Evolutionary conservation across 2,888 invertebrate species (phyloP).

Genomic region (Lasius platythorax): DNA sequence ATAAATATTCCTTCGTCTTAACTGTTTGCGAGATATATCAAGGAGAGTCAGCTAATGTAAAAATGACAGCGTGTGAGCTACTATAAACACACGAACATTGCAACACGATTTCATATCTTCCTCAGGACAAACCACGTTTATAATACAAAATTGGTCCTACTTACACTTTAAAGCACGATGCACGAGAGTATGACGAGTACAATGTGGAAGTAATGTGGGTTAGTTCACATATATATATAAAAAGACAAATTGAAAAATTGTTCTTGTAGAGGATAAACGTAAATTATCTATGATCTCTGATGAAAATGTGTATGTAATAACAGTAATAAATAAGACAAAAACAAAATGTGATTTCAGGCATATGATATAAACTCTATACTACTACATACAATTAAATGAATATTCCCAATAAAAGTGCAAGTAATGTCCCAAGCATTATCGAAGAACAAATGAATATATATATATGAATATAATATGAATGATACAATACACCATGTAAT

Average conservation of each 20-base stretch:
- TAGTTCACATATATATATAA: background rate
- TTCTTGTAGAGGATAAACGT: background rate
- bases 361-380: background rate
- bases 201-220: constrained; percentile 21
- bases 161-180: constrained; percentile 34
- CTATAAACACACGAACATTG: constrained; percentile 4
- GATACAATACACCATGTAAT: constrained; percentile 16
- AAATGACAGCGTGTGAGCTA: background rate
- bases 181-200: background rate
- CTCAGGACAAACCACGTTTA: background rate
- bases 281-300: constrained; percentile 1
- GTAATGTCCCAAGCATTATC: constrained; percentile 67
- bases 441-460: constrained; percentile 31
- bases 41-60: background rate
- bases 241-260: background rate
- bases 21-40: background rate
- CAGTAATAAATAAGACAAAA: background rate
- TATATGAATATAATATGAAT: background rate
- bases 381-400: background rate
- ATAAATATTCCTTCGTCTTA: constrained; percentile 9
- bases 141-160: constrained; percentile 18
- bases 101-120: constrained; percentile 21
- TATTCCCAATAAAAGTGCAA: constrained; percentile 62
- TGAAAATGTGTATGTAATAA: background rate
- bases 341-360: constrained; percentile 10